Evolutionary conservation across 2,888 invertebrate species (phyloP), one percentile per base, ranked within the genome.

Genomic region (Spodoptera exigua): DNA sequence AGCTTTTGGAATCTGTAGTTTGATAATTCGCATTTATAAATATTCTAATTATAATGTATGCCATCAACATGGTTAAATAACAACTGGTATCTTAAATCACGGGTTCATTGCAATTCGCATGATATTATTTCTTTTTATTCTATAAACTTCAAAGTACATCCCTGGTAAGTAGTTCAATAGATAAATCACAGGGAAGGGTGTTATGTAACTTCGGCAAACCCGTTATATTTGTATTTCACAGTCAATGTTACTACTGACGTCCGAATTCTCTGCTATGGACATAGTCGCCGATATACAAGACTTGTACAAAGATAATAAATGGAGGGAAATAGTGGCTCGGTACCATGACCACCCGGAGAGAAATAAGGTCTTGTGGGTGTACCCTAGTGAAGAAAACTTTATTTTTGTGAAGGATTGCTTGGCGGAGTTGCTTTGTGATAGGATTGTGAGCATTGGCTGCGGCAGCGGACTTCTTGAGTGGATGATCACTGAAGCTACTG

Each of bases 401-500:
- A 70, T 80, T 9, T 96, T 96, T 81, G 85, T 97, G 0, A 89
- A 93, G 70, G 75, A 87, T 3, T 80, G 91, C 46, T 78, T 96
- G 49, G 61, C 72, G 14, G 82, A 92, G 35, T 81, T 95, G 14
- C 70, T 89, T 4, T 90, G 96, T 70, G 80, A 86, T 5, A 91
- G 90, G 21, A 87, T 97, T 37, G 84, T 96, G 56, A 97, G 97
- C 72, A 89, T 98, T 35, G 97, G 97, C 1, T 97, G 97, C 84
- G 97, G 98, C 12, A 96, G 96, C 68, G 97, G 97, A 0, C 89
- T 98, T n/a, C 90, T 98, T 32, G 98, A 98, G 87, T 97, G 97
- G 97, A 95, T 97, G 70, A 89, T 98, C 45, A 90, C 90, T 41
- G 89, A 95, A 85, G 95, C 95, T 75, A 95, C 95, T 75, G 96